phyloP scores from a whole-genome alignment of 2,888 invertebrate species.

The Crepidodera aurea region DNA sequence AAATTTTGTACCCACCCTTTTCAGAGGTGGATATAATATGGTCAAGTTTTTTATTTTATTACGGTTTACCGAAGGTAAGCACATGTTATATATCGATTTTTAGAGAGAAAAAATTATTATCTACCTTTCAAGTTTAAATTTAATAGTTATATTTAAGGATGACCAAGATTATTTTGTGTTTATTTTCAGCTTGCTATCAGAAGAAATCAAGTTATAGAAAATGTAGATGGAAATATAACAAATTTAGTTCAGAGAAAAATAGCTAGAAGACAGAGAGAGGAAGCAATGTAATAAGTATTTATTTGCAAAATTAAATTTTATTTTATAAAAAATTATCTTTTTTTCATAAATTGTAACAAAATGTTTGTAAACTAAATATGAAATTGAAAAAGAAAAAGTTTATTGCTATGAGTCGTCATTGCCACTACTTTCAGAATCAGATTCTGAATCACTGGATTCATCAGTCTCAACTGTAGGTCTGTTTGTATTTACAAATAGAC shows the following conservation, averaged over 20 bases:
- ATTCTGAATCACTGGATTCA: slow-evolving; percentile 48
- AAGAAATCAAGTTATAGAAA: slow-evolving; percentile 69
- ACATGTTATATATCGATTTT: no score
- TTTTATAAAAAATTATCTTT: not conserved
- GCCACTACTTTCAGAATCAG: slow-evolving; percentile 25
- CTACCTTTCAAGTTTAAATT: no score
- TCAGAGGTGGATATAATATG: no score
- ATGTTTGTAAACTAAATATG: no score
- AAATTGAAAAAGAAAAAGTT: not conserved
- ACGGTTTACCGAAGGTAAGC: no score
- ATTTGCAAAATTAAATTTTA: slow-evolving; percentile 7
- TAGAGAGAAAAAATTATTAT: no score
- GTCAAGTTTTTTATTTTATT: no score
- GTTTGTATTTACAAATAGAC: slow-evolving; percentile 70
- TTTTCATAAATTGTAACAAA: not conserved
- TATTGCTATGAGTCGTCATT: not conserved
- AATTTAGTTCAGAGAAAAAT: slow-evolving; percentile 64
- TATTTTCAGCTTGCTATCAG: slow-evolving; percentile 69
- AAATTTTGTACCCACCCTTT: no score
- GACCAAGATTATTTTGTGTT: no score
- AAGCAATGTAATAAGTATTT: slow-evolving; percentile 3
- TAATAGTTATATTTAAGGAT: no score
- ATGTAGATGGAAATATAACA: slow-evolving; percentile 86
- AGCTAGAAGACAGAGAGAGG: slow-evolving; percentile 50
- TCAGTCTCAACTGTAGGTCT: slow-evolving; percentile 59